A percentile compares a stretch with the other conserved stretches of the same genome.
Conservation (phyloP, 2,888 invertebrate genomes). For the Lacanobia wlatinum region DNA sequence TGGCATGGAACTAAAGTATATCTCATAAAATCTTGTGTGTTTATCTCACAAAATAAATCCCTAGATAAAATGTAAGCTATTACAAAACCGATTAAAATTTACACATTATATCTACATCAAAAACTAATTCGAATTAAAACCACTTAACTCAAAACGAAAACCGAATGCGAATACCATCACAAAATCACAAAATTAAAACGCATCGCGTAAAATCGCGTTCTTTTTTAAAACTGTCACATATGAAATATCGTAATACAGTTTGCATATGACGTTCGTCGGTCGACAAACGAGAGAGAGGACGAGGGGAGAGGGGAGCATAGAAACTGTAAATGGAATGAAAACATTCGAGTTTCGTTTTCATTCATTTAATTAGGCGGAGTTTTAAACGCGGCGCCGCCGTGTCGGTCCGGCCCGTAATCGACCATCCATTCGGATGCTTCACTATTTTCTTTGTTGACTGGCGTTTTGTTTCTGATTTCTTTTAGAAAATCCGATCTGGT, state of each 20-base stretch:
- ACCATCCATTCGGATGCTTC: constrained; percentile 79
- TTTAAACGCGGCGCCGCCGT: constrained; percentile 85
- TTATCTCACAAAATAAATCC: background rate
- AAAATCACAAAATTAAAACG: constrained; percentile 64
- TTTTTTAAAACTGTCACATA: constrained; percentile 69
- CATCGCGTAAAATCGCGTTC: constrained; percentile 49
- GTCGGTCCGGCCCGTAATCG: constrained; percentile 80
- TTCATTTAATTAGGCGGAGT: constrained; percentile 88
- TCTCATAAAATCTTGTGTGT: background rate
- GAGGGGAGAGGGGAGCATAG: constrained; percentile 77
- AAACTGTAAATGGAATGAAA: constrained; percentile 88
- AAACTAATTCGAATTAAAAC: constrained; percentile 4
- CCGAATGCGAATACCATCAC: constrained; percentile 8
- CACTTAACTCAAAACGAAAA: constrained; percentile 26
- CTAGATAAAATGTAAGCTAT: background rate
- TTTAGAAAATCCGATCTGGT: constrained; percentile 61
- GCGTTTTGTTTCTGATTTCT: constrained; percentile 62
- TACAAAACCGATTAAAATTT: too few relatives aligned
- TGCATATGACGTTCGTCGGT: constrained; percentile 79
- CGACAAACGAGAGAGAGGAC: constrained; percentile 70
- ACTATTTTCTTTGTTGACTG: constrained; percentile 70
- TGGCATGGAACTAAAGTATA: too few relatives aligned
- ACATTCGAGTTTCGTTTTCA: constrained; percentile 89
- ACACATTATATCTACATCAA: background rate
- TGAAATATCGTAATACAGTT: constrained; percentile 77